Evolutionary conservation across 2,888 invertebrate species (phyloP).

Genomic region (Cetonia aurata): DNA sequence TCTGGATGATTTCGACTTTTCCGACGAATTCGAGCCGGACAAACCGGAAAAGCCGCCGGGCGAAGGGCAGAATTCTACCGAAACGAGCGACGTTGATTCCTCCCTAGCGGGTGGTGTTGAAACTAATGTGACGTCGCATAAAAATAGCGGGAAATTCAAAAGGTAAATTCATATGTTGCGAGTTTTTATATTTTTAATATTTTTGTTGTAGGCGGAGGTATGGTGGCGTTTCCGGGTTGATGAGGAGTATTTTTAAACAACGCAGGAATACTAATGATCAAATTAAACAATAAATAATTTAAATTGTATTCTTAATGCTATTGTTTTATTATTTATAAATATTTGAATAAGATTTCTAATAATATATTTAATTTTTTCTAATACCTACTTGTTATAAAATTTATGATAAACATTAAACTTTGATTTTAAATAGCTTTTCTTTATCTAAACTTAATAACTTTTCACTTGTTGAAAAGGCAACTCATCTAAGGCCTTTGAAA

Average conservation of each 20-base stretch:
- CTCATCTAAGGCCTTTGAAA: too few species aligned
- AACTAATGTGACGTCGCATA: constrained; percentile 2
- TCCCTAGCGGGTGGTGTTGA: background rate
- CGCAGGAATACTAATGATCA: background rate
- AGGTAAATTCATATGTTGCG: background rate
- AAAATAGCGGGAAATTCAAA: constrained; percentile 24
- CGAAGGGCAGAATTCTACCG: constrained; percentile 14
- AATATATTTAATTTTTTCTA: background rate
- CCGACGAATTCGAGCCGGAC: constrained; percentile 44
- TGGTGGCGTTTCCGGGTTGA: constrained; percentile 14
- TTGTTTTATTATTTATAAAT: constrained; percentile 9
- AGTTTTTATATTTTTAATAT: background rate
- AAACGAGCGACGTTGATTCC: background rate
- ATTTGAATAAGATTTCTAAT: constrained; percentile 6
- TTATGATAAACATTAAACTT: too few species aligned
- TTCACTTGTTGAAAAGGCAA: too few species aligned
- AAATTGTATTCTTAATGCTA: background rate
- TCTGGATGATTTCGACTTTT: constrained; percentile 62
- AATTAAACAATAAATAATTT: background rate
- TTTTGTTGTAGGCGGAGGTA: constrained; percentile 29
- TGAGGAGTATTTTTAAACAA: constrained; percentile 28
- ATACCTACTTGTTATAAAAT: too few species aligned
- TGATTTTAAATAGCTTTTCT: too few species aligned
- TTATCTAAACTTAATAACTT: too few species aligned
- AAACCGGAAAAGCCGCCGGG: constrained; percentile 16